phyloP scores from a whole-genome alignment of 2,113 vertebrate species.

The Apus apus region DNA sequence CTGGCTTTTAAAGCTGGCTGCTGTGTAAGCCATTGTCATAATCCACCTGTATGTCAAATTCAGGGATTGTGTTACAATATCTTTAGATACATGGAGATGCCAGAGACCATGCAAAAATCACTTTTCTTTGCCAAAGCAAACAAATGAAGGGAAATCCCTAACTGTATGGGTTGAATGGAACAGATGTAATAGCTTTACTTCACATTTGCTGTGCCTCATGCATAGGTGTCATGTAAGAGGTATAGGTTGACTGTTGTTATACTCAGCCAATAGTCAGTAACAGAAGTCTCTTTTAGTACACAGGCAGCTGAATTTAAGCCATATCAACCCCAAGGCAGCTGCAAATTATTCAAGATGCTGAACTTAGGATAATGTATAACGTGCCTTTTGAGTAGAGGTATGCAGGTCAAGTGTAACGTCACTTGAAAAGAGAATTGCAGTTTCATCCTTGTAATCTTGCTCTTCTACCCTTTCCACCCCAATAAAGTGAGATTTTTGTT shows the following conservation, averaged over 20 bases:
- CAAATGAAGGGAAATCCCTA: constrained; percentile 12
- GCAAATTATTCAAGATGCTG: neutral
- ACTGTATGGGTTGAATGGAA: neutral
- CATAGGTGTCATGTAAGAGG: neutral
- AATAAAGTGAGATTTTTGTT: neutral
- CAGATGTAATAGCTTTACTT: constrained; percentile 43
- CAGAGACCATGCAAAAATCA: neutral
- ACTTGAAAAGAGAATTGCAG: neutral
- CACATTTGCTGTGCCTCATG: neutral
- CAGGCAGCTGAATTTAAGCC: neutral
- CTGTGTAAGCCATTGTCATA: neutral
- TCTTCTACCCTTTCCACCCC: neutral
- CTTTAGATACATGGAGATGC: neutral
- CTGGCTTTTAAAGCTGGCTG: constrained; percentile 1
- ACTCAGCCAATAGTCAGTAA: neutral
- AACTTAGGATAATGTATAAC: neutral
- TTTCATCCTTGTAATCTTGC: neutral
- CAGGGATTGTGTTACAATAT: neutral
- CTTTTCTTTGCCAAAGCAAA: constrained; percentile 47
- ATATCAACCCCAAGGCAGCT: neutral
- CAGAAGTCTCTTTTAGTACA: neutral
- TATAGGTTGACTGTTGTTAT: neutral
- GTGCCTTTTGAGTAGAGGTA: neutral
- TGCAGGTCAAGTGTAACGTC: neutral
- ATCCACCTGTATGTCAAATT: constrained; percentile 23